A percentile compares a stretch with the other conserved stretches of the same genome.
Evolutionary conservation across 2,888 invertebrate species (phyloP).

Genomic region (Euzophera pinguis): DNA sequence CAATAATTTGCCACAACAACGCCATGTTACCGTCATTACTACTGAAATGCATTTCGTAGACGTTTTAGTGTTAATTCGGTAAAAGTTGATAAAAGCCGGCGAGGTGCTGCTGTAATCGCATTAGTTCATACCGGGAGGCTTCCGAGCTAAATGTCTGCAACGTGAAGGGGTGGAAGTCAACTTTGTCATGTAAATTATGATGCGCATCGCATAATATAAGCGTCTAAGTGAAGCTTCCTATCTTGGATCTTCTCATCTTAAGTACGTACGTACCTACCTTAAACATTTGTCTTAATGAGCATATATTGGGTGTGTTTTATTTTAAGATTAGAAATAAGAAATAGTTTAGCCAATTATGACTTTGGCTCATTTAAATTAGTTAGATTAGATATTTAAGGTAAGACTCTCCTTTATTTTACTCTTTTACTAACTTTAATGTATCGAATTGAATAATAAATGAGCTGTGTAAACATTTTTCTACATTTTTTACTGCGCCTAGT

Average conservation of each 20-base stretch:
- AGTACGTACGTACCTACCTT: neutral
- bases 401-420: no score
- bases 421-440: no score
- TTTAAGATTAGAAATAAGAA: no score
- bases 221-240: neutral
- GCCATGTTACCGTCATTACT: conserved; percentile 1
- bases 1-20: neutral
- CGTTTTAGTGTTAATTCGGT: conserved; percentile 6
- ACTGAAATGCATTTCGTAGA: conserved; percentile 1
- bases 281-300: no score
- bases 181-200: conserved; percentile 9
- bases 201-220: neutral
- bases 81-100: conserved; percentile 5
- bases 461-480: no score
- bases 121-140: conserved; percentile 1
- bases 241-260: neutral
- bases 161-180: conserved; percentile 1
- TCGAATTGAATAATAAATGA: no score
- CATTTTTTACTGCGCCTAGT: no score
- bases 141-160: conserved; percentile 5
- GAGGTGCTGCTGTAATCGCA: conserved; percentile 16
- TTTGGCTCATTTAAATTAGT: no score
- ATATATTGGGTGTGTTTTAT: no score
- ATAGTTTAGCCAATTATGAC: no score
- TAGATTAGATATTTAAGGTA: no score